Percentiles rank a stretch among this genome's conserved stretches.
Evolutionary conservation across 30 jellyfish, hydroid and myxozoan species (phyloP).

Genomic region (Calvadosia cruxmelitensis): DNA sequence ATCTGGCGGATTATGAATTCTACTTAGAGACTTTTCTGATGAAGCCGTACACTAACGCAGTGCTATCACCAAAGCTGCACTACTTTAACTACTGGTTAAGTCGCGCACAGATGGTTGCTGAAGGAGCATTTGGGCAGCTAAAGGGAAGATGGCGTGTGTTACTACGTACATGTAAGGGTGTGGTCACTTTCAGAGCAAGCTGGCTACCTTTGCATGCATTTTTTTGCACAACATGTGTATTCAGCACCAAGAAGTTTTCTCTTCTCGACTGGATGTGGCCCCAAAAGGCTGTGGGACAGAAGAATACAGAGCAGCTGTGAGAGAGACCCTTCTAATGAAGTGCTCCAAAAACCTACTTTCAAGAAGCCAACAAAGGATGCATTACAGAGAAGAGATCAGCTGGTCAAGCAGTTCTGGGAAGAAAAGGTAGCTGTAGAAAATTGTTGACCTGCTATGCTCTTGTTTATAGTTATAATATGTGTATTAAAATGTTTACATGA

Average conservation of each 20-base stretch:
- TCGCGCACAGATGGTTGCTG: constrained; percentile 19
- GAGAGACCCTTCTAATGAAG: constrained; percentile 31
- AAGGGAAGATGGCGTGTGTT: constrained; percentile 23
- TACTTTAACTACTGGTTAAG: constrained; percentile 27
- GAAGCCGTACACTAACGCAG: constrained; percentile 36
- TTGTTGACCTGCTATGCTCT: no score
- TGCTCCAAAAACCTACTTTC: no score
- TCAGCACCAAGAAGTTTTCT: constrained; percentile 28
- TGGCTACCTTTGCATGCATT: constrained; percentile 30
- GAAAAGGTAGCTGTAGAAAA: no score
- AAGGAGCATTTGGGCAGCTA: no score
- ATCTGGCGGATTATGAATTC: constrained; percentile 31
- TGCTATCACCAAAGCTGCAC: constrained; percentile 14
- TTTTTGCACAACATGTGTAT: constrained; percentile 24
- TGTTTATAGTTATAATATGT: no score
- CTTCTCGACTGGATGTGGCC: no score
- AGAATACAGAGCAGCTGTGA: constrained; percentile 29
- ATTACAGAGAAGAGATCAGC: no score
- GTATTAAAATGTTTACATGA: no score
- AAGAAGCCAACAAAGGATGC: no score
- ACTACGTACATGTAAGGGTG: constrained; percentile 17
- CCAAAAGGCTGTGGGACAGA: no score
- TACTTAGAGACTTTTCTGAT: constrained; percentile 17
- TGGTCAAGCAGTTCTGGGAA: no score
- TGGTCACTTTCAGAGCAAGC: constrained; percentile 3